phyloP scores from a whole-genome alignment of 2,888 invertebrate genomes.

The Hipparchia sbordonii region DNA sequence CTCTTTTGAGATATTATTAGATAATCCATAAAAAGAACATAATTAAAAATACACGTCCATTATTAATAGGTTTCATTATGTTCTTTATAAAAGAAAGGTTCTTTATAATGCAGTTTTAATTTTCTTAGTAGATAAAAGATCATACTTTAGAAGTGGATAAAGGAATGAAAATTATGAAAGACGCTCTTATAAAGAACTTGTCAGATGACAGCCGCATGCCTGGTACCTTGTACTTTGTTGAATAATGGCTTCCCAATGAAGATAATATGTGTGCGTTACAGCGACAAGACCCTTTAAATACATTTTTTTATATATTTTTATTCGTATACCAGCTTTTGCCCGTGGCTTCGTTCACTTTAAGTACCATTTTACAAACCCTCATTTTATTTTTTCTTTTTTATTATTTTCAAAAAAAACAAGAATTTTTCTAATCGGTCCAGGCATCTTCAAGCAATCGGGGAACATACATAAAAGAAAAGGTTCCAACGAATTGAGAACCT shows the following conservation, averaged over 20 bases:
- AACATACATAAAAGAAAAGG: too few species aligned
- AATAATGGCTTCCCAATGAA: slow-evolving; percentile 42
- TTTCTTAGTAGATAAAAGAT: slow-evolving; percentile 15
- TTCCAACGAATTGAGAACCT: too few species aligned
- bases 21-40: too few species aligned
- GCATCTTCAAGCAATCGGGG: too few species aligned
- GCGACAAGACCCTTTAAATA: slow-evolving; percentile 1
- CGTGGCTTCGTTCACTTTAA: too few species aligned
- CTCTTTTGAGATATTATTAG: too few species aligned
- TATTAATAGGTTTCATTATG: slow-evolving; percentile 6
- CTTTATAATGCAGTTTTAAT: slow-evolving; percentile 40
- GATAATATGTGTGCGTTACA: slow-evolving; percentile 25
- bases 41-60: background rate
- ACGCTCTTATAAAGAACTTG: slow-evolving; percentile 18
- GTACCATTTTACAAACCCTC: too few species aligned
- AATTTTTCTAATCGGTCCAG: too few species aligned
- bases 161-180: slow-evolving; percentile 16
- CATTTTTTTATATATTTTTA: background rate
- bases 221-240: slow-evolving; percentile 43
- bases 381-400: too few species aligned
- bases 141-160: slow-evolving; percentile 12
- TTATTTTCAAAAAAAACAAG: too few species aligned
- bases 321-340: too few species aligned
- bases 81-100: slow-evolving; percentile 25
- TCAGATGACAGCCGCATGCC: slow-evolving; percentile 19